Base-by-base conservation (phyloP, 2,797 vertebrate species). In the Thamnophis elegans region DNA sequence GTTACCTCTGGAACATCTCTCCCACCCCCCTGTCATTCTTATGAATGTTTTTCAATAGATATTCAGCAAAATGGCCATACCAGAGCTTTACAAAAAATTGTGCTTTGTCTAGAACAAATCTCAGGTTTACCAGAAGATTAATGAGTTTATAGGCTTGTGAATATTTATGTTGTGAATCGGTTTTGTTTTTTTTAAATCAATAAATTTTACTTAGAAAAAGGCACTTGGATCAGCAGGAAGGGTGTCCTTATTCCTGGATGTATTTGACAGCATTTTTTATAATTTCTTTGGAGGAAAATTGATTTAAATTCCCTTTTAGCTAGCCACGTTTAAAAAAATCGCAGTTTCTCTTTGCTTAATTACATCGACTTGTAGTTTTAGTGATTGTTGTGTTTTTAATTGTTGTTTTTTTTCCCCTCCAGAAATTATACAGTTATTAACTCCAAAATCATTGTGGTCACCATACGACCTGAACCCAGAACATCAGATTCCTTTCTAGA, bases 361-460 rank as follows among this genome's bases (percentile, higher is more conserved):
- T 51, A 82, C 59, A 16, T 55, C 87, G 59, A 25, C 59, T 7
- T 16, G 91, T 20, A 42, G 10, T 96, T 85, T 85, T 53, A 26
- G 88, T 90, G 86, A 55, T 90, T 25, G 1, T 94, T 93, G 91
- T n/a, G 0, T 94, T 93, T 93, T 92, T 93, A 90, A 92, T 90
- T 5, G 3, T 88, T 95, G 93, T 96, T 94, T 96, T 94, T 92
- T 42, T 42, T 42, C 2, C 42, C 2, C 42, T 4, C 11, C 97
- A 99, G 99, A 98, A 99, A 99, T 97, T 98, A 99, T 97, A 99
- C 99, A 5, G 98, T 99, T 55, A 98, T 99, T 94, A 99, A 99
- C 98, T 99, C 99, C 91, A 99, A 99, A 98, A 98, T 99, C 96
- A 99, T 99, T 9, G 98, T 99, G 94, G 99, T 99, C 93, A 99